Evolutionary conservation across 1,140 invertebrate species (phyloP), one percentile per base, ranked within the genome.

Genomic region (Eumeta japonica): DNA sequence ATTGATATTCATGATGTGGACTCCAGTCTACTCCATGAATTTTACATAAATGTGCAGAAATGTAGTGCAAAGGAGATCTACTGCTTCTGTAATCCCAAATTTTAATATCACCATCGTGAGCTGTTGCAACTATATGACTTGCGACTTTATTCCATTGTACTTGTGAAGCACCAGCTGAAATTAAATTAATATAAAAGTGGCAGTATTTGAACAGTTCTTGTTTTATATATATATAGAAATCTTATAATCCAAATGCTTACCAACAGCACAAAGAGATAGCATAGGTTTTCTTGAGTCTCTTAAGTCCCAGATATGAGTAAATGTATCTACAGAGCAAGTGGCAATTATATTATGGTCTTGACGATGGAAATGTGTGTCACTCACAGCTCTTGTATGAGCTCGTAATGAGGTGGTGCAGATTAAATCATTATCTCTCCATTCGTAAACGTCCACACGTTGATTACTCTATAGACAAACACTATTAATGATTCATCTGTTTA

Each of bases 11-110:
- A 51, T 86, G 82, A 45, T 81, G 81, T 16, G 90, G 88, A 76
- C 86, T 93, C 94, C 94, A 97, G 63, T 97, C 93, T 24, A 97
- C 81, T 39, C 92, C 90, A 70, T 95, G 88, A 45, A 97, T 94
- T 77, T 88, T 94, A 39, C 89, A 87, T 34, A 94, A 75, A 81
- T 97, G 94, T 5, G 93, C 94, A 16, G 93, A 86, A 48, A 97
- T 92, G 51, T 97, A 98, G 55, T 94, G 89, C 1, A 94, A 78
- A 2, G 94, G 93, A 39, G 84, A 81, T 30, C 85, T 87, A 32
- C 85, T 83, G 79, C 95, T 94, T 46, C 94, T 80, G 50, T 90
- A 86, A 67, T 98, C 95, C 94, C 94, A 97, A 45, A 98, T 84
- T 67, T 94, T 88, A 5, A 97, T 83, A 74, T 97, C 94, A 10